phyloP scores from a whole-genome alignment of 2,888 invertebrate genomes.

The Adelphocoris suturalis region DNA sequence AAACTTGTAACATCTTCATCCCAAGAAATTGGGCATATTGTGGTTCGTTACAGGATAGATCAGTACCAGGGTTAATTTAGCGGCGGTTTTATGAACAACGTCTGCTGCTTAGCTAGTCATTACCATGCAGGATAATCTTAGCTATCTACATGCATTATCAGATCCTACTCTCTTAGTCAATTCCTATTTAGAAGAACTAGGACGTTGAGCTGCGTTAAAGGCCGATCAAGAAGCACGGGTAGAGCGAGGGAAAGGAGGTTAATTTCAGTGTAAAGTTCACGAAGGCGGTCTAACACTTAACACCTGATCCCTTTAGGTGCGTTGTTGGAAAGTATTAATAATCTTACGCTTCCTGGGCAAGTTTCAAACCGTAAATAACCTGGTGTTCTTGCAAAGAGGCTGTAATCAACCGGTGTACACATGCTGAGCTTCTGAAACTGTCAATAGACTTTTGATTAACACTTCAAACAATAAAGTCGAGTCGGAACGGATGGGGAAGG shows the following conservation, averaged over 20 bases:
- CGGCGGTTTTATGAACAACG: too few relatives aligned
- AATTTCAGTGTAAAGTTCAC: slow-evolving; percentile 30
- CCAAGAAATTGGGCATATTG: too few relatives aligned
- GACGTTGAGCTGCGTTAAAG: background rate
- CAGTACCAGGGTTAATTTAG: too few relatives aligned
- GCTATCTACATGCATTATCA: background rate
- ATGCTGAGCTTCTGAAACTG: too few relatives aligned
- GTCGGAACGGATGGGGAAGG: too few relatives aligned
- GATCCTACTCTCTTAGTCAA: background rate
- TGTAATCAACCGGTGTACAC: too few relatives aligned
- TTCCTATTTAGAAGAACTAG: background rate
- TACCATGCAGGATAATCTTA: background rate
- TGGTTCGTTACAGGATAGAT: too few relatives aligned
- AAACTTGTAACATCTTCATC: too few relatives aligned
- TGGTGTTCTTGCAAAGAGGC: background rate
- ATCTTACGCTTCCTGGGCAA: slow-evolving; percentile 34
- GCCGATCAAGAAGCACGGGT: background rate
- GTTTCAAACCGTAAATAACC: slow-evolving; percentile 4
- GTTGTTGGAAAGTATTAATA: slow-evolving; percentile 4
- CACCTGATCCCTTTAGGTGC: slow-evolving; percentile 49
- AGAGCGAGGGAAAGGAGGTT: background rate
- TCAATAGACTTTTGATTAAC: too few relatives aligned
- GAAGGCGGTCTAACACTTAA: slow-evolving; percentile 23
- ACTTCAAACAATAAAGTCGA: too few relatives aligned
- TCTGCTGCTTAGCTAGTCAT: too few relatives aligned